Percentiles rank a stretch among this genome's conserved stretches.
These are phyloP conservation scores for Buphagus erythrorhynchus DNA, from an alignment of 2,797 vertebrate genomes.

Conservation along the genomic window DNA sequence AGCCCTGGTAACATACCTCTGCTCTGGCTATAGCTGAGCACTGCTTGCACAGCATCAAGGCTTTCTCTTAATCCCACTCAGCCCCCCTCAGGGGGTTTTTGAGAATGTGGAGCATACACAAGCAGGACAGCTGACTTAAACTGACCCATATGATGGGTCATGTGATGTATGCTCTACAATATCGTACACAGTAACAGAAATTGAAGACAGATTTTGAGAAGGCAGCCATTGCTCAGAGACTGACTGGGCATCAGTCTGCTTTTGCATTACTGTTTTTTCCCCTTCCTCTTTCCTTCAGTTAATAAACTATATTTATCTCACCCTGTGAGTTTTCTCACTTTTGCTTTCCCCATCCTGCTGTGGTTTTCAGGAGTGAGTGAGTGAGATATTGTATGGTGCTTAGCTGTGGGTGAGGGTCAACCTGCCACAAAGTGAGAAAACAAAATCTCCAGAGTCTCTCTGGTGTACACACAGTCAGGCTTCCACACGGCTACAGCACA, in stretches of 20 bases:
- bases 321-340: neutral
- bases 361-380: neutral
- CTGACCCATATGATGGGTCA: neutral
- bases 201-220: neutral
- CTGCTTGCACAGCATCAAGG: neutral
- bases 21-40: neutral
- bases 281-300: neutral
- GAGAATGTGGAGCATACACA: neutral
- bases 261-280: neutral
- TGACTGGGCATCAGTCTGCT: neutral
- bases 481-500: neutral
- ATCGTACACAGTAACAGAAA: neutral
- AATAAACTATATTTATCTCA: neutral
- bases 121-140: neutral
- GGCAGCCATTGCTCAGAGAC: neutral
- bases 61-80: neutral
- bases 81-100: neutral
- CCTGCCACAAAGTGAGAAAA: neutral
- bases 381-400: neutral
- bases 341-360: neutral
- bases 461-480: neutral
- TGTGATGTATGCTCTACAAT: neutral
- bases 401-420: neutral
- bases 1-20: neutral
- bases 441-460: neutral